These are phyloP conservation scores for Psittacus erithacus DNA, from an alignment of 2,113 vertebrate genomes.

Conservation along the genomic window DNA sequence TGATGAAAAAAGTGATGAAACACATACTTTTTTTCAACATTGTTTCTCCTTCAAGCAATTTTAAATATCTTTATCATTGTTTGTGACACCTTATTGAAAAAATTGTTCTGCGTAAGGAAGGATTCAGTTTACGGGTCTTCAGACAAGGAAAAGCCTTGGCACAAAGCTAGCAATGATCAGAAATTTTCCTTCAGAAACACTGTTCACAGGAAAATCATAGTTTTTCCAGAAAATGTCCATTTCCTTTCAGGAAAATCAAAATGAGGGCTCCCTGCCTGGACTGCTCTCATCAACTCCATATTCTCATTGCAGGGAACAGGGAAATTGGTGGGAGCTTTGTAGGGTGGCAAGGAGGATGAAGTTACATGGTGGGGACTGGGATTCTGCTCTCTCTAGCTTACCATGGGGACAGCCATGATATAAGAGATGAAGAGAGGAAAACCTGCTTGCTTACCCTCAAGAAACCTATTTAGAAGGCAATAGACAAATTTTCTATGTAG, in stretches of 20 bases:
- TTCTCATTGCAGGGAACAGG: neutral
- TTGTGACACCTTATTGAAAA: constrained; percentile 8
- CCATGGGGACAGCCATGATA: neutral
- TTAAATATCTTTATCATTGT: constrained; percentile 32
- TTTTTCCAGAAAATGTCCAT: neutral
- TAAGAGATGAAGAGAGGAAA: neutral
- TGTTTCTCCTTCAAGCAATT: neutral
- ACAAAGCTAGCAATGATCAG: neutral
- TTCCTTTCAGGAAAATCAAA: neutral
- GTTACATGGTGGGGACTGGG: neutral
- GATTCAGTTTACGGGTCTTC: neutral
- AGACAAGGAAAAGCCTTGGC: neutral
- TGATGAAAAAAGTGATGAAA: constrained; percentile 15
- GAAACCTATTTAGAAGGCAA: neutral
- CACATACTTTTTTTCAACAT: neutral
- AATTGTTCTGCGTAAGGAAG: neutral
- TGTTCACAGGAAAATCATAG: neutral
- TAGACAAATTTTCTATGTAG: neutral
- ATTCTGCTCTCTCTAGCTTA: neutral
- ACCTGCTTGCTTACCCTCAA: neutral
- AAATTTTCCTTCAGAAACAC: neutral
- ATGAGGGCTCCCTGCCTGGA: neutral
- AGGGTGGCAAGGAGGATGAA: neutral
- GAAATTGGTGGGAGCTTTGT: neutral
- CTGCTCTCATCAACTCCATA: neutral